These are phyloP conservation scores for Harpagus bidentatus DNA, from an alignment of 2,113 vertebrate species.

Conservation along the genomic window DNA sequence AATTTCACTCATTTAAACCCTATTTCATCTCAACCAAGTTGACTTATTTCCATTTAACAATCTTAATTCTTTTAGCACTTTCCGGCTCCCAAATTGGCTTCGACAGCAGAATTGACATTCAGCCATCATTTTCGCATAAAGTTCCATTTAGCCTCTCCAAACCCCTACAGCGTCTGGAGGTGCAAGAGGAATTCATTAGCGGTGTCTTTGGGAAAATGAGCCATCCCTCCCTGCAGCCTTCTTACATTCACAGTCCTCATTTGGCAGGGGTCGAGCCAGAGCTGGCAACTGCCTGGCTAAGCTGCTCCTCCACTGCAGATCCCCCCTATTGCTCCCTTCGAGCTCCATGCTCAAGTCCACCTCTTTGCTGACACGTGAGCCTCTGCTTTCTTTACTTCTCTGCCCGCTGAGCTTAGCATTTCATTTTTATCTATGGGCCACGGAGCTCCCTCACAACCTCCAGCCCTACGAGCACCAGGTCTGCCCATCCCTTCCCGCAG, in stretches of 20 bases:
- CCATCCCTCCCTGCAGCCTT: neutral
- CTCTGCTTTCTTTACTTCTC: neutral
- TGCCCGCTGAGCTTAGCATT: neutral
- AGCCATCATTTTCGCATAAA: conserved; percentile 46
- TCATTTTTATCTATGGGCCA: neutral
- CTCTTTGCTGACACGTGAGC: neutral
- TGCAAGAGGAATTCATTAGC: conserved; percentile 14
- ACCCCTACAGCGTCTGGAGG: neutral
- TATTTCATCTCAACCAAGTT: conserved; percentile 55
- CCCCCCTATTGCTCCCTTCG: neutral
- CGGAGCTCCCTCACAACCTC: neutral
- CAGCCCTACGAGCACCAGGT: neutral
- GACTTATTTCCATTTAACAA: conserved; percentile 56
- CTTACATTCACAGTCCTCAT: neutral
- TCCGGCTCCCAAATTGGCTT: conserved; percentile 53
- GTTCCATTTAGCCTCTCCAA: conserved; percentile 21
- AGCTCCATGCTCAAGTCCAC: neutral
- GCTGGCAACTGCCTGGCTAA: neutral
- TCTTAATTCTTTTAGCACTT: conserved; percentile 61
- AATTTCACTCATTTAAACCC: conserved; percentile 53
- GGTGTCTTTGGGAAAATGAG: neutral
- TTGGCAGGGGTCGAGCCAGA: neutral
- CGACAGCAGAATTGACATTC: conserved; percentile 50
- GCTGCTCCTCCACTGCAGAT: neutral
- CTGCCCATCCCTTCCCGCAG: neutral